Percentiles rank a stretch among this genome's conserved stretches.
Conservation (phyloP, 2,888 invertebrate genomes). For the Caenorhabditis zanzibari region DNA sequence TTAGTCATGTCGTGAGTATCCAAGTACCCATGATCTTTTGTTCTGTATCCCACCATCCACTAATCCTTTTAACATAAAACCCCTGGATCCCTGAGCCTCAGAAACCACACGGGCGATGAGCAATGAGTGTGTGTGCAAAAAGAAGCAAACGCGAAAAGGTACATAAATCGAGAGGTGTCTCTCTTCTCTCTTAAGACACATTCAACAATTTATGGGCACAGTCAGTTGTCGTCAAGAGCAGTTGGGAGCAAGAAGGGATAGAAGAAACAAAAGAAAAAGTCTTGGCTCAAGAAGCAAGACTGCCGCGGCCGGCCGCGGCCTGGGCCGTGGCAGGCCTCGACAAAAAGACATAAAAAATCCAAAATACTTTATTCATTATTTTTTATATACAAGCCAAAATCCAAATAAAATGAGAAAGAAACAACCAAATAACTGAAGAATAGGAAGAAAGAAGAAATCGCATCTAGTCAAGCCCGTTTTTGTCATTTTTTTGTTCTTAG, state of each 20-base stretch:
- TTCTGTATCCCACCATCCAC: not conserved
- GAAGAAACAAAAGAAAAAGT: slow-evolving; percentile 31
- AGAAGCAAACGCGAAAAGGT: not conserved
- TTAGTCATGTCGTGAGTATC: too few relatives aligned
- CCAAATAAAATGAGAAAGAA: not conserved
- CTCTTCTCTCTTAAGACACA: slow-evolving; percentile 35
- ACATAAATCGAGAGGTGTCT: slow-evolving; percentile 2
- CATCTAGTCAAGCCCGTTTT: slow-evolving; percentile 1
- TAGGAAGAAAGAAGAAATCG: slow-evolving; percentile 1
- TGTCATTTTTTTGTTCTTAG: not conserved
- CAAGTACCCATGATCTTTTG: too few relatives aligned
- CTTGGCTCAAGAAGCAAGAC: slow-evolving; percentile 49
- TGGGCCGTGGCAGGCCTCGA: too few relatives aligned
- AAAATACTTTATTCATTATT: slow-evolving; percentile 12
- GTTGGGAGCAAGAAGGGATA: not conserved
- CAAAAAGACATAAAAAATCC: too few relatives aligned
- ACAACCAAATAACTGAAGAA: slow-evolving; percentile 30
- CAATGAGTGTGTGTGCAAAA: slow-evolving; percentile 4
- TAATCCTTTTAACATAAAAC: too few relatives aligned
- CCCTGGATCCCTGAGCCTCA: too few relatives aligned
- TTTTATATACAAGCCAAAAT: slow-evolving; percentile 3
- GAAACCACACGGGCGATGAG: too few relatives aligned
- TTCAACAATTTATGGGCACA: slow-evolving; percentile 67
- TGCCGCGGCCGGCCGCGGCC: too few relatives aligned
- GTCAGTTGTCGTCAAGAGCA: slow-evolving; percentile 53